Evolutionary conservation across 2,113 vertebrate genomes (phyloP).

Genomic region (Coryphaenoides rupestris): DNA sequence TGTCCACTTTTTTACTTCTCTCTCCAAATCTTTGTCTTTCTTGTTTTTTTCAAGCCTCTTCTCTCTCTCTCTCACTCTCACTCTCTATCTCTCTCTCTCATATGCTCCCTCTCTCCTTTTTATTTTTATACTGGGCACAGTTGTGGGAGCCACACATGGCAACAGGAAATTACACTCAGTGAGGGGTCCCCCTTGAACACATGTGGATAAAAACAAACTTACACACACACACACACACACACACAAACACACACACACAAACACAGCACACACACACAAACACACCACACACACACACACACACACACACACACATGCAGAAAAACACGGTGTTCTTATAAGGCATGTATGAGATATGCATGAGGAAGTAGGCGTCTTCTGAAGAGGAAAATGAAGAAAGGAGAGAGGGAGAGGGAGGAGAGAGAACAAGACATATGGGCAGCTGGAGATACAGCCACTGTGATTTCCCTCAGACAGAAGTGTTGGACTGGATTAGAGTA

Average conservation of each 20-base stretch:
- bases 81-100: slow-evolving; percentile 49
- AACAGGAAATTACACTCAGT: slow-evolving; percentile 83
- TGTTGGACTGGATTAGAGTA: slow-evolving; percentile 33
- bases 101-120: background rate
- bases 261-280: slow-evolving; percentile 7
- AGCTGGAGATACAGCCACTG: slow-evolving; percentile 69
- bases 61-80: slow-evolving; percentile 59
- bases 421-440: slow-evolving; percentile 15
- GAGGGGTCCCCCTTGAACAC: slow-evolving; percentile 65
- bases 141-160: slow-evolving; percentile 64
- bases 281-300: slow-evolving; percentile 6
- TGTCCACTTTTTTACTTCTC: slow-evolving; percentile 22
- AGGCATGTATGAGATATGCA: slow-evolving; percentile 40
- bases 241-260: slow-evolving; percentile 7
- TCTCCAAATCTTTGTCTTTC: slow-evolving; percentile 52
- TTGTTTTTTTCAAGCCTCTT: slow-evolving; percentile 62
- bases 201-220: slow-evolving; percentile 1
- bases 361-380: slow-evolving; percentile 63
- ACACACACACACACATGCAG: slow-evolving; percentile 4
- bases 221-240: slow-evolving; percentile 9
- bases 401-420: background rate
- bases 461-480: slow-evolving; percentile 70
- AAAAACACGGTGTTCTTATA: slow-evolving; percentile 19
- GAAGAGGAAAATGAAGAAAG: slow-evolving; percentile 51
- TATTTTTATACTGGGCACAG: slow-evolving; percentile 32